phyloP scores from a whole-genome alignment of 2,797 vertebrate genomes.

The Helarctos malayanus region DNA sequence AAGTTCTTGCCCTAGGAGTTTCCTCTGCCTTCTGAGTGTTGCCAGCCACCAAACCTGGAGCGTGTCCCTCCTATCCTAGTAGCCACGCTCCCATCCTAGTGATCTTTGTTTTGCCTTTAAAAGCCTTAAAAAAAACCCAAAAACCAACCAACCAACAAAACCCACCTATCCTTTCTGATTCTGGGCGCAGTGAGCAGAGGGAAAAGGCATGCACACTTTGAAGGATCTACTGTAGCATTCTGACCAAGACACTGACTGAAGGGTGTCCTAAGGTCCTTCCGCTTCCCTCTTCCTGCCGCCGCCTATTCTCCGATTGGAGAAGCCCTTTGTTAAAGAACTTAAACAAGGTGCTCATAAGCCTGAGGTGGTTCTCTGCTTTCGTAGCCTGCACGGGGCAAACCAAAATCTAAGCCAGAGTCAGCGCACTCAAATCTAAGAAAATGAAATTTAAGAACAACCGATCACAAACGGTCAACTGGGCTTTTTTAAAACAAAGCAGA shows the following conservation, averaged over 20 bases:
- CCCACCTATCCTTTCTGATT: neutral
- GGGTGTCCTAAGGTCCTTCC: neutral
- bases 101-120: neutral
- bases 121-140: neutral
- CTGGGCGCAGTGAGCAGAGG: neutral
- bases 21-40: neutral
- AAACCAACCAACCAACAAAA: neutral
- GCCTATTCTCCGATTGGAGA: neutral
- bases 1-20: neutral
- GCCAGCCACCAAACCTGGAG: neutral
- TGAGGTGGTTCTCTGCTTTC: neutral
- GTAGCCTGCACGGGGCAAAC: neutral
- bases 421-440: neutral
- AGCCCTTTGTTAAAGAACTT: neutral
- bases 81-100: neutral
- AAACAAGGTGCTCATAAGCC: neutral
- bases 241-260: neutral
- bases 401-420: neutral
- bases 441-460: neutral
- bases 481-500: neutral
- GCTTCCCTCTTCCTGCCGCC: neutral
- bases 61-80: neutral
- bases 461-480: neutral
- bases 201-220: neutral
- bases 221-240: neutral